Evolutionary conservation across 2,113 vertebrate genomes (phyloP).

Genomic region (Numida meleagris): DNA sequence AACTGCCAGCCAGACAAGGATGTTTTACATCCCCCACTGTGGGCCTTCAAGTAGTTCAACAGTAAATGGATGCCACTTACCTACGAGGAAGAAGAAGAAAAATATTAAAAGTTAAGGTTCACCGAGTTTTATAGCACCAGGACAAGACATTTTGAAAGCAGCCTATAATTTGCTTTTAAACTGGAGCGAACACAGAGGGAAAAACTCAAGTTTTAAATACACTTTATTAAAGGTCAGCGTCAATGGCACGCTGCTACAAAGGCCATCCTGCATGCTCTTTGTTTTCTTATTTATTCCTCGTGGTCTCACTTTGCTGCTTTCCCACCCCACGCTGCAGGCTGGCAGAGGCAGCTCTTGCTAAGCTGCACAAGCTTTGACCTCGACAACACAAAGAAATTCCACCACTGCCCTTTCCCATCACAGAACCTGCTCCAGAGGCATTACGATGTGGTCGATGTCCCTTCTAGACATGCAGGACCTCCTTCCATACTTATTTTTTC

Average conservation of each 20-base stretch:
- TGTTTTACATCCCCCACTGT: slow-evolving; percentile 26
- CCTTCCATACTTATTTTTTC: neutral
- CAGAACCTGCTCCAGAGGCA: accelerated
- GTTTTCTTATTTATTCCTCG: slow-evolving; percentile 18
- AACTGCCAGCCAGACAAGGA: neutral
- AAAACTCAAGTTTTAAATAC: slow-evolving; percentile 46
- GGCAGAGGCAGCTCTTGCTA: neutral
- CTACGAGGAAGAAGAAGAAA: slow-evolving; percentile 51
- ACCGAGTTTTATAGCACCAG: neutral
- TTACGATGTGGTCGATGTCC: accelerated
- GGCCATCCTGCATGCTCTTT: neutral
- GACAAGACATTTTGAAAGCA: neutral
- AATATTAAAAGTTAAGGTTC: slow-evolving; percentile 48
- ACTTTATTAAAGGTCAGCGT: slow-evolving; percentile 52
- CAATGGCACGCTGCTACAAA: slow-evolving; percentile 26
- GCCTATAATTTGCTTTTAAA: slow-evolving; percentile 31
- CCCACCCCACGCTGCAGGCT: neutral
- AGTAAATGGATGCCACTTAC: slow-evolving; percentile 79
- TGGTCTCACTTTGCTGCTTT: neutral
- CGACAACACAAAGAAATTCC: neutral
- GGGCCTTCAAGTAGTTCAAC: slow-evolving; percentile 55
- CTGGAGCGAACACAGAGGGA: neutral
- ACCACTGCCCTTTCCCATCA: neutral
- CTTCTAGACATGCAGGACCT: neutral
- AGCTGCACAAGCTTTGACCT: neutral